phyloP scores from a whole-genome alignment of 2,888 invertebrate genomes.

The Tinea semifulvella region DNA sequence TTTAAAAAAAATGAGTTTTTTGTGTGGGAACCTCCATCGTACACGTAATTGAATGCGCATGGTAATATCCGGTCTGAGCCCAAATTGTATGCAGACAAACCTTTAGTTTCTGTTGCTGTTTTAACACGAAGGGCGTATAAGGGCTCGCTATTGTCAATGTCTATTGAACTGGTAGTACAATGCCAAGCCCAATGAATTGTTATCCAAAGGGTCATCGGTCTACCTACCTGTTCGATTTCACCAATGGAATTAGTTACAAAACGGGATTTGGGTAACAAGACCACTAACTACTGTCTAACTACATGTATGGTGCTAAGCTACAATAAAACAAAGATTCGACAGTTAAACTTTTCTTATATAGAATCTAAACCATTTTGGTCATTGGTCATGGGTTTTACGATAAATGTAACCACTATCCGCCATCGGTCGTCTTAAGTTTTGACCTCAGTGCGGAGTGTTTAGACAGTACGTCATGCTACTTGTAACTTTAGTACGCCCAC shows the following conservation, averaged over 20 bases:
- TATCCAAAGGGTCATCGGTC: conserved; percentile 38
- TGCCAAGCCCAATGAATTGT: conserved; percentile 37
- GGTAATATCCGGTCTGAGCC: conserved; percentile 5
- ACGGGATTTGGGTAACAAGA: not conserved
- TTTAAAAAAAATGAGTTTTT: not conserved
- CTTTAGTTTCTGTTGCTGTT: conserved; percentile 4
- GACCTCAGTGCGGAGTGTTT: conserved; percentile 32
- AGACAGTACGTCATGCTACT: conserved; percentile 26
- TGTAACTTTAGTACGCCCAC: conserved; percentile 44
- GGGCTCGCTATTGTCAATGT: conserved; percentile 31
- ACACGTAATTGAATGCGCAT: conserved; percentile 7
- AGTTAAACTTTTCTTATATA: not conserved
- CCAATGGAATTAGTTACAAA: not conserved
- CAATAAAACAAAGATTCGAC: not conserved
- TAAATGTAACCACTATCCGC: no score
- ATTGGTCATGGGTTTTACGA: conserved; percentile 1
- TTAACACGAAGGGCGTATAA: conserved; percentile 25
- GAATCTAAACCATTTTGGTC: not conserved
- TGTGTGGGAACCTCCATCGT: not conserved
- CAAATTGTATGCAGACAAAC: conserved; percentile 2
- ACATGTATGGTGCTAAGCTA: not conserved
- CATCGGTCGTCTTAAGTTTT: conserved; percentile 20
- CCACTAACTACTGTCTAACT: not conserved
- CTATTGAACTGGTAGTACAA: conserved; percentile 38
- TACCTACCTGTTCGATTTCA: conserved; percentile 18